Evolutionary conservation across 2,888 invertebrate species (phyloP), one percentile per base, ranked within the genome.

Genomic region (Drosophila meridiana): DNA sequence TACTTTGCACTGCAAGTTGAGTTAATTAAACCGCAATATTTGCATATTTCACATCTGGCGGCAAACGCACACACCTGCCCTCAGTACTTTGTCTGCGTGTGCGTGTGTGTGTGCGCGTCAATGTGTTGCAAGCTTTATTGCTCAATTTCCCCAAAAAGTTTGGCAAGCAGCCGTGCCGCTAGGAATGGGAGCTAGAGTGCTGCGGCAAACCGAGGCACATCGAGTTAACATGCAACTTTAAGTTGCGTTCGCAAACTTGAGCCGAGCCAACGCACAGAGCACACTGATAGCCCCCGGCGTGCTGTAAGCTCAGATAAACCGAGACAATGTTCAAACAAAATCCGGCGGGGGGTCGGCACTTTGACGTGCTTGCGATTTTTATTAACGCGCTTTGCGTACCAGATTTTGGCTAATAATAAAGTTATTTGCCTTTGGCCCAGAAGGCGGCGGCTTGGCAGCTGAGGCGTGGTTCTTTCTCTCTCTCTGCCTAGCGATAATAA

Each of bases 1-100:
- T 80, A 80, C 81, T 71, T 67, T 58, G 50, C 69, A 63, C 62
- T 63, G 53, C 62, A 69, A 65, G 79, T 67, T 71, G 76, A 87
- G 69, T 90, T 87, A 90, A 87, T 87, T 87, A 87, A 87, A 88
- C 89, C 89, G 84, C 90, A 83, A 90, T 90, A 90, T 87, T 87
- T 83, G 80, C 86, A 87, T 88, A 83, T 81, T 88, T 78, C 61
- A 55, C 87, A 78, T 61, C 73, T 76, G 83, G 45, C 66, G 38
- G 28, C 59, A 11, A 34, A 36, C 14, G 4, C 55, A 4, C 48
- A 47, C 40, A 48, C 52, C 47, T 50, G 36, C 47, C 5, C 53
- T 20, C n/a, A n/a, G 30, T 2, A 2, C 38, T 28, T 40, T 47
- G 28, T 47, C 14, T 47, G 48, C 13, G 5, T 6, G 13, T 45